Evolutionary conservation across 2,888 invertebrate species (phyloP).

Genomic region (Ennomos quercinarius): DNA sequence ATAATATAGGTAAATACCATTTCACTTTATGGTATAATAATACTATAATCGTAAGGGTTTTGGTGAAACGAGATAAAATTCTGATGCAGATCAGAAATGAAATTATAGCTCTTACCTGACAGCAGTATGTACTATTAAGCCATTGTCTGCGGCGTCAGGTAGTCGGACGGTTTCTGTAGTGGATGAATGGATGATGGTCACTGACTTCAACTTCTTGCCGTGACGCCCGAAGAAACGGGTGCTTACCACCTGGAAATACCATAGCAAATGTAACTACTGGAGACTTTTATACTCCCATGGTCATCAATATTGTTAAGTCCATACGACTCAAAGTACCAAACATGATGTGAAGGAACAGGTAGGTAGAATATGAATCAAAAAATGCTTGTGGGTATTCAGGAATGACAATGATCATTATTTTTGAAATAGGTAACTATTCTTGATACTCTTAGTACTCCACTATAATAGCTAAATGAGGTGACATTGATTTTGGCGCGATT

Average conservation of each 20-base stretch:
- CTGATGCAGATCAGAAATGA: too few relatives aligned
- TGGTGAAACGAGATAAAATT: too few relatives aligned
- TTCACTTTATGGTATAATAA: background rate
- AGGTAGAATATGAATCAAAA: too few relatives aligned
- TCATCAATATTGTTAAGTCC: too few relatives aligned
- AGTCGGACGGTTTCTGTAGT: slow-evolving; percentile 95
- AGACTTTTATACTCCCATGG: too few relatives aligned
- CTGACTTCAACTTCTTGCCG: slow-evolving; percentile 92
- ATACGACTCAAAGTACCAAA: background rate
- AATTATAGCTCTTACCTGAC: slow-evolving; percentile 76
- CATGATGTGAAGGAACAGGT: background rate
- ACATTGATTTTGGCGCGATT: background rate
- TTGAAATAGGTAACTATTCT: too few relatives aligned
- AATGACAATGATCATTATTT: too few relatives aligned
- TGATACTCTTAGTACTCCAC: background rate
- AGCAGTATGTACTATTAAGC: slow-evolving; percentile 93
- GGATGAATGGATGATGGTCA: slow-evolving; percentile 95
- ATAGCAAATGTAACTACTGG: slow-evolving; percentile 8
- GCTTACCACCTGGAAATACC: slow-evolving; percentile 88
- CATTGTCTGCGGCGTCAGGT: slow-evolving; percentile 90
- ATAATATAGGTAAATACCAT: slow-evolving; percentile 1
- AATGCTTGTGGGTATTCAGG: too few relatives aligned
- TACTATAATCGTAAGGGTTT: background rate
- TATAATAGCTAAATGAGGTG: background rate
- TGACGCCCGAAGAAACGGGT: slow-evolving; percentile 92